Evolutionary conservation across 2,113 vertebrate genomes (phyloP).

Genomic region (Cisticola juncidis): DNA sequence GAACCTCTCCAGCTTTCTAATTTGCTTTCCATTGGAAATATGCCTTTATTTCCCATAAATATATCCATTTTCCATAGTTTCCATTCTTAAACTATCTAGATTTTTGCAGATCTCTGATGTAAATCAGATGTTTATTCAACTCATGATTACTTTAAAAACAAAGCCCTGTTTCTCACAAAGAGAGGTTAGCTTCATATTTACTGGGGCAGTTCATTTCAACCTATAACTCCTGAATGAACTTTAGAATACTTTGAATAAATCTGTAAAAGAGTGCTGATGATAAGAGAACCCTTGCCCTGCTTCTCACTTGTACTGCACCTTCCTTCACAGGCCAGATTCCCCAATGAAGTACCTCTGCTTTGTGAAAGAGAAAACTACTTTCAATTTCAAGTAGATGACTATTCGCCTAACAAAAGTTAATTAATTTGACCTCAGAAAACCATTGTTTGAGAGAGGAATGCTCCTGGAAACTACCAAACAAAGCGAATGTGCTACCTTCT

Average conservation of each 20-base stretch:
- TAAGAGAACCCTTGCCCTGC: background rate
- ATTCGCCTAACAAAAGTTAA: background rate
- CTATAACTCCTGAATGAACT: background rate
- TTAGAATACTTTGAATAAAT: background rate
- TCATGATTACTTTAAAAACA: background rate
- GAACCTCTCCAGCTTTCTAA: background rate
- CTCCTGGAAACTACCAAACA: background rate
- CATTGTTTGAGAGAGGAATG: background rate
- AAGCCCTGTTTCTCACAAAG: background rate
- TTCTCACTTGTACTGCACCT: background rate
- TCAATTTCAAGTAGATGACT: background rate
- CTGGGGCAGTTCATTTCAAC: background rate
- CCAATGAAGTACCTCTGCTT: background rate
- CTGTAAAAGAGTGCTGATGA: background rate
- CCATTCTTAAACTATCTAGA: background rate
- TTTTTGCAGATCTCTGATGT: background rate
- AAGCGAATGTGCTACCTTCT: background rate
- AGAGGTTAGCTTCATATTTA: background rate
- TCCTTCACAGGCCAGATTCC: background rate
- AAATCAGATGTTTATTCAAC: background rate
- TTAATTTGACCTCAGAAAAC: background rate
- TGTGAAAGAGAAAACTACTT: background rate
- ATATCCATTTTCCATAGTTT: background rate
- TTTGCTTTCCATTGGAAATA: background rate
- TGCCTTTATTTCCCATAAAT: background rate